Base-by-base conservation (phyloP, 2,888 invertebrate genomes). In the Trissoscelio sp. region DNA sequence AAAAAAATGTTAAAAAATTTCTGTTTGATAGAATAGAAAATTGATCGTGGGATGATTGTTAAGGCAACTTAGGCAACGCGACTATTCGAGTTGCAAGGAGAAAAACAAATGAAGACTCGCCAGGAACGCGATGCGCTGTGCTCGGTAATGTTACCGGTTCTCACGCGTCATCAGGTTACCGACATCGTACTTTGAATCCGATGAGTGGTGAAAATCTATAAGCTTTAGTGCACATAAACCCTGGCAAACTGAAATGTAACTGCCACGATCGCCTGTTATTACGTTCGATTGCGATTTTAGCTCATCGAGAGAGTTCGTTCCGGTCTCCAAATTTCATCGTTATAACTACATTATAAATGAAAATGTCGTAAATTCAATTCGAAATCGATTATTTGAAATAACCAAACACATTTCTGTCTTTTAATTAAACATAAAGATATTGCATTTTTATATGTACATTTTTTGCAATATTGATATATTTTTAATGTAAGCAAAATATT, bases 161-260 rank as follows among this genome's bases (percentile, higher is more conserved):
- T 81, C 79, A 81, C 79, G 81, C 79, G 81, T 83, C 81, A 81
- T 81, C 75, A 53, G 77, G 75, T 83, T 81, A 79, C 67, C 79
- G 73, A 81, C 72, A 72, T 73, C 75, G 75, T 58, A 70, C 74
- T 67, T 75, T 66, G 74, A 70, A 51, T 75, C 57, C 66, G 48
- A 67, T 74, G 78, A 74, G 78, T 72, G 60, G 51, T 72, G 72
- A 70, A 83, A 80, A 79, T 81, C 78, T 70, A 53, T 66, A 60
- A 80, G 70, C 75, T 75, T 67, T 60, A 46, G 31, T 37, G 53
- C 46, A 34, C 58, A 53, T 58, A 81, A 70, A 64, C 53, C 55
- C 18, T 51, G 58, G 42, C 24, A 67, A 67, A 60, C 42, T 64
- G 39, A 75, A 74, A 55, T 44, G 39, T 37, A 74, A 74, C 55